Percentiles rank a stretch among this genome's conserved stretches.
phyloP scores from a whole-genome alignment of 2,888 invertebrate genomes.

The Zhengitettix transpicula region DNA sequence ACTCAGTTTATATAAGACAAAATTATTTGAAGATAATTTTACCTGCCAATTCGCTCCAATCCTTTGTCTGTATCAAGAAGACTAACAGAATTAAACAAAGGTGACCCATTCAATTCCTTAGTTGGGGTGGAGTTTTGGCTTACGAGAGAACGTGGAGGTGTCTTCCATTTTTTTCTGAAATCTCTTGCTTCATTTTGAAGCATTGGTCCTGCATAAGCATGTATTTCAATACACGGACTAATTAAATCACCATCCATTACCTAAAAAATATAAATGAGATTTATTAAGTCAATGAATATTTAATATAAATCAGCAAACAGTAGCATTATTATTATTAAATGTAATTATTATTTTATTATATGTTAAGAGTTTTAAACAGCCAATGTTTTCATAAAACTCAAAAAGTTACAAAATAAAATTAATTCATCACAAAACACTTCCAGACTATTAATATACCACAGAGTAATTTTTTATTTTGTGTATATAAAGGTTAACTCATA shows the following conservation, averaged over 20 bases:
- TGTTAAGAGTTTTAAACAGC: too few relatives aligned
- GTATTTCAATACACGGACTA: conserved; percentile 54
- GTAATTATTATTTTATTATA: background rate
- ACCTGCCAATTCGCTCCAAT: conserved; percentile 69
- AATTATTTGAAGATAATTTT: conserved; percentile 7
- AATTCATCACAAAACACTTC: too few relatives aligned
- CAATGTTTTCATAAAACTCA: too few relatives aligned
- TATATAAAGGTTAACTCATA: background rate
- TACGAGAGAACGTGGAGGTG: conserved; percentile 48
- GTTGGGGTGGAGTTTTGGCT: background rate
- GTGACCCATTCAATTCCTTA: background rate
- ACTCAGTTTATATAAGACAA: background rate
- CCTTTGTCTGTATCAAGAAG: conserved; percentile 71
- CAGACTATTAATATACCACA: too few relatives aligned
- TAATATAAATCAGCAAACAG: background rate
- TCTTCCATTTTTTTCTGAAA: conserved; percentile 69
- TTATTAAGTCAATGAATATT: too few relatives aligned
- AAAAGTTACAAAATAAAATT: too few relatives aligned
- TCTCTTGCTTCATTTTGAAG: conserved; percentile 47
- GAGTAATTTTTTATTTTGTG: too few relatives aligned
- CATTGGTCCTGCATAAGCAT: conserved; percentile 88
- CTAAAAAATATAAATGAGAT: conserved; percentile 26
- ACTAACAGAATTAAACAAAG: conserved; percentile 23
- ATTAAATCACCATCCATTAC: conserved; percentile 45
- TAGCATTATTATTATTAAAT: conserved; percentile 3